Conservation (phyloP, 2,113 vertebrate species). For the Glareola pratincola region DNA sequence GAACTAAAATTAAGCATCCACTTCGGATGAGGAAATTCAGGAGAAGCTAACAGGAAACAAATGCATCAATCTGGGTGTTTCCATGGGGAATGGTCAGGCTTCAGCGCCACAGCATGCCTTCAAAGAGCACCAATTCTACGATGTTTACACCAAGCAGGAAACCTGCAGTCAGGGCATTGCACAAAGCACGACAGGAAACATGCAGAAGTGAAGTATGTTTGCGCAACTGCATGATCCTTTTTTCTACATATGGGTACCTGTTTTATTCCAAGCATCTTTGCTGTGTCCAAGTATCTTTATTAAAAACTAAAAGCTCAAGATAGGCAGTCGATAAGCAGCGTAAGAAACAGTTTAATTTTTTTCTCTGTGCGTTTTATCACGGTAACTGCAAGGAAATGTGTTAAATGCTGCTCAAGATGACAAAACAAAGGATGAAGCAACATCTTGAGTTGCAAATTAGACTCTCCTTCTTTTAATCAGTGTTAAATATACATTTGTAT, state of each 20-base stretch:
- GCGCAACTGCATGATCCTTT: background rate
- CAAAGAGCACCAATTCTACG: rapidly evolving
- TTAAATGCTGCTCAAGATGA: background rate
- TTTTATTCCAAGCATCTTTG: background rate
- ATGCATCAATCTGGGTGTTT: background rate
- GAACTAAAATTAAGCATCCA: background rate
- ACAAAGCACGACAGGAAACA: background rate
- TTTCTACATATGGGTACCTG: background rate
- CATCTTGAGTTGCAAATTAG: background rate
- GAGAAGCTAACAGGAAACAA: background rate
- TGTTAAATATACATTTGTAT: background rate
- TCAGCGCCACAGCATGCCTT: background rate
- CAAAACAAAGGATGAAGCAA: background rate
- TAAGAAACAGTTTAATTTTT: background rate
- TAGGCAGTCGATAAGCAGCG: background rate
- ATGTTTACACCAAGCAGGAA: background rate
- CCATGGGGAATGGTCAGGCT: background rate
- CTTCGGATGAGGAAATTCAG: background rate
- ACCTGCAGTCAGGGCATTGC: background rate
- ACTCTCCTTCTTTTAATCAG: background rate
- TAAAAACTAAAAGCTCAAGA: background rate
- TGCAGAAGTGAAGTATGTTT: background rate
- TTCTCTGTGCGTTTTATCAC: background rate
- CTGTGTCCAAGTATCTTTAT: background rate
- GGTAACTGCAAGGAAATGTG: background rate